Conservation (phyloP, 2,113 vertebrate species). For the Chionodraco myersi region DNA sequence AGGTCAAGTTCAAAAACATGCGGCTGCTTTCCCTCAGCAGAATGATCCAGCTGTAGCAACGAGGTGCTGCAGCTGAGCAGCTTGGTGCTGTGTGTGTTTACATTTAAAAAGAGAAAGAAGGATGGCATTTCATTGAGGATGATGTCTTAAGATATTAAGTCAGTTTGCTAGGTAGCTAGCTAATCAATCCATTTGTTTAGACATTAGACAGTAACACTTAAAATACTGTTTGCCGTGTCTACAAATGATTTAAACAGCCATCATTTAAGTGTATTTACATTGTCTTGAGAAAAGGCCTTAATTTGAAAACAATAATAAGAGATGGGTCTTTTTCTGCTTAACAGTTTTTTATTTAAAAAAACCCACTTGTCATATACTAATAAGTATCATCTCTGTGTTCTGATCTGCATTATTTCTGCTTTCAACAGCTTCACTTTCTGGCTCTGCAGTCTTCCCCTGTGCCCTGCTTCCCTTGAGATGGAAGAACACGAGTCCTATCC, state of each 20-base stretch:
- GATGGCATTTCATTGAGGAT: neutral
- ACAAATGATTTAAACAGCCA: neutral
- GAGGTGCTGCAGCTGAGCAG: conserved; percentile 14
- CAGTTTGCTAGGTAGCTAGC: neutral
- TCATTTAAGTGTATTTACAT: too few relatives aligned
- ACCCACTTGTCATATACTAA: neutral
- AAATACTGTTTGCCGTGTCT: neutral
- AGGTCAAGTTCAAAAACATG: neutral
- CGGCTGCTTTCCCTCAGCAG: conserved; percentile 19
- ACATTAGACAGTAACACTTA: neutral
- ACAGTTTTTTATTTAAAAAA: neutral
- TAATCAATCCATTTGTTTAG: neutral
- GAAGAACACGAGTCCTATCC: too few relatives aligned
- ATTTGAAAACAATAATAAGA: neutral
- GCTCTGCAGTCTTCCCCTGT: too few relatives aligned
- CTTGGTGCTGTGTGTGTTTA: neutral
- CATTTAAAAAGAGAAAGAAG: too few relatives aligned
- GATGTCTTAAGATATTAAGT: neutral
- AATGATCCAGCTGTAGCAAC: neutral
- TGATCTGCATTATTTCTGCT: conserved; percentile 2
- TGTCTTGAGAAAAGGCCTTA: too few relatives aligned
- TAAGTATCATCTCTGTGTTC: neutral
- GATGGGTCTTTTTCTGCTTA: neutral
- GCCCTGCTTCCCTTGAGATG: too few relatives aligned
- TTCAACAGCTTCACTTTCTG: too few relatives aligned